These are phyloP conservation scores for Noctua fimbriata DNA, from an alignment of 2,888 invertebrate genomes.

Conservation along the genomic window DNA sequence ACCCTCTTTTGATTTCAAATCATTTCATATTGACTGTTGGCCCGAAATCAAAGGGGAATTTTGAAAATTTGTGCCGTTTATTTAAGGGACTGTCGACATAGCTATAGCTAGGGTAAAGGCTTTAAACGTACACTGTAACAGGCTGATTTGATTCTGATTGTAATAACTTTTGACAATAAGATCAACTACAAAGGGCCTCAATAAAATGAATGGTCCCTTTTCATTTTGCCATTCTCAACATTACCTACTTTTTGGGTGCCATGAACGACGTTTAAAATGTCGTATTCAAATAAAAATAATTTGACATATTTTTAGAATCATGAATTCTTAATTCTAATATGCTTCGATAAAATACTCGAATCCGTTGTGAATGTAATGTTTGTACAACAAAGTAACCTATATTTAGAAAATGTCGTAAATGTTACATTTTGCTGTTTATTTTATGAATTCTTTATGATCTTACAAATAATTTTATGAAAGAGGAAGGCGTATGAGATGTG, in stretches of 20 bases:
- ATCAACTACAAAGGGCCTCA: not conserved
- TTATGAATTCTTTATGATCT: not conserved
- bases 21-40: slow-evolving; percentile 3
- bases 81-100: not conserved
- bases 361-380: not conserved
- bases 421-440: not conserved
- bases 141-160: not conserved
- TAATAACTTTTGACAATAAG: not conserved
- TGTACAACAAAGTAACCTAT: not conserved
- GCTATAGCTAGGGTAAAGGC: not conserved
- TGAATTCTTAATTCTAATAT: not conserved
- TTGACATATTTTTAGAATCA: not conserved
- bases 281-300: not conserved
- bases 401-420: not conserved
- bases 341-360: not conserved
- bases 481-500: not conserved
- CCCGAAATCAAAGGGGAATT: slow-evolving; percentile 4
- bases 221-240: not conserved
- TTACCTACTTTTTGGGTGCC: not conserved
- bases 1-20: slow-evolving; percentile 33
- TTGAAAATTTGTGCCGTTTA: not conserved
- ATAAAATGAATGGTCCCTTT: not conserved
- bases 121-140: not conserved
- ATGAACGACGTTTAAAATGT: not conserved
- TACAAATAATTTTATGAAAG: slow-evolving; percentile 4